Conservation (phyloP, 2,113 vertebrate species). For the Prionailurus viverrinus region DNA sequence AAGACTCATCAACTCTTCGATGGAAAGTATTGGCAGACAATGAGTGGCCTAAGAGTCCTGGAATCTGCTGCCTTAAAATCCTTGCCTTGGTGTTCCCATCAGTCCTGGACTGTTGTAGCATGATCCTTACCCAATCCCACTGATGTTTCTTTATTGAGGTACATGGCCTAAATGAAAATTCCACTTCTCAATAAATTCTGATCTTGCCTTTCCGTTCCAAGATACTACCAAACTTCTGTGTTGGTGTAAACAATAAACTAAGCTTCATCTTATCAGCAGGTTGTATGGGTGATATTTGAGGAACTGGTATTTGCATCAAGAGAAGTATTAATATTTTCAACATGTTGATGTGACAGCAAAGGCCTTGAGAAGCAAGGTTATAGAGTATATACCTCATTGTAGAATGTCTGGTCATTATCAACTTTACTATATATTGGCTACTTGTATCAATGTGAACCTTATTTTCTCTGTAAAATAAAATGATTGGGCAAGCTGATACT, state of each 20-base stretch:
- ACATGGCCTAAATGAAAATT: background rate
- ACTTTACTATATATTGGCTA: background rate
- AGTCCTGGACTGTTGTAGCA: background rate
- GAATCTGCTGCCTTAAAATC: background rate
- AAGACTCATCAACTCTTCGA: background rate
- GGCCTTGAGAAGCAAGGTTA: background rate
- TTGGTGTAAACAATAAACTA: background rate
- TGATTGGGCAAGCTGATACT: background rate
- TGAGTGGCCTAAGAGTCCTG: background rate
- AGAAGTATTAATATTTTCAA: background rate
- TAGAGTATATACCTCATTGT: background rate
- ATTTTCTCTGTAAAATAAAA: slow-evolving; percentile 17
- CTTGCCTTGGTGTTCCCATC: background rate
- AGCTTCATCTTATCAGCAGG: background rate
- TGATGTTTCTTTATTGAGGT: background rate
- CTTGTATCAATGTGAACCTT: background rate
- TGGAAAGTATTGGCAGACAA: background rate
- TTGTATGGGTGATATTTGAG: background rate
- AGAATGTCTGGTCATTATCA: background rate
- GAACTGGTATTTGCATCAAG: background rate
- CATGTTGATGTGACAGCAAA: background rate
- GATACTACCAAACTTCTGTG: background rate
- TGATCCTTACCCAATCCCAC: background rate
- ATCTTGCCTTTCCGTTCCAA: background rate
- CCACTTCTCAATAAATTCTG: background rate